Evolutionary conservation across 2,888 invertebrate genomes (phyloP).

Genomic region (Apantesis nais): DNA sequence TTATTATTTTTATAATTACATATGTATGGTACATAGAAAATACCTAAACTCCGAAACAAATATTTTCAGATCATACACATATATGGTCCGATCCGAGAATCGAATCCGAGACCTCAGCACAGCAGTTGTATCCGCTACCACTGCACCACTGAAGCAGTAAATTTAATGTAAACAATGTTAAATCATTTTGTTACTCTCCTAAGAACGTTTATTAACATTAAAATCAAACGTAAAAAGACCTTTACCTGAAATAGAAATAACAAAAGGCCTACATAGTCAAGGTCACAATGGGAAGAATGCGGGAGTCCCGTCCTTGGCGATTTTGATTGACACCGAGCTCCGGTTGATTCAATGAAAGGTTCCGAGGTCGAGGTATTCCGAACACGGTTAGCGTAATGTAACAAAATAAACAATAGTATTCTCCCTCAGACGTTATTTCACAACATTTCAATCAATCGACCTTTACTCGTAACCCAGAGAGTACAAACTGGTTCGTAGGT

Average conservation of each 20-base stretch:
- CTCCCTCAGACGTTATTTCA: not conserved
- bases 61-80: too few species aligned
- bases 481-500: not conserved
- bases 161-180: too few species aligned
- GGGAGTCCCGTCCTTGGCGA: not conserved
- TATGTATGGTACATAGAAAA: too few species aligned
- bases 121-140: too few species aligned
- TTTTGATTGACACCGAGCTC: conserved; percentile 1
- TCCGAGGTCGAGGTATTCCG: not conserved
- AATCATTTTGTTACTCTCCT: not conserved
- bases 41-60: too few species aligned
- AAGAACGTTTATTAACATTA: not conserved
- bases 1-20: too few species aligned
- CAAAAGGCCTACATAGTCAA: not conserved
- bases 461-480: not conserved
- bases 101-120: too few species aligned
- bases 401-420: not conserved
- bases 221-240: not conserved
- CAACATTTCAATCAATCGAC: not conserved
- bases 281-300: not conserved
- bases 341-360: not conserved
- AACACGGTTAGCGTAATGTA: not conserved
- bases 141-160: too few species aligned
- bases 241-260: not conserved
- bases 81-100: too few species aligned